phyloP scores from a whole-genome alignment of 2,113 vertebrate species.

The Mixornis gularis region DNA sequence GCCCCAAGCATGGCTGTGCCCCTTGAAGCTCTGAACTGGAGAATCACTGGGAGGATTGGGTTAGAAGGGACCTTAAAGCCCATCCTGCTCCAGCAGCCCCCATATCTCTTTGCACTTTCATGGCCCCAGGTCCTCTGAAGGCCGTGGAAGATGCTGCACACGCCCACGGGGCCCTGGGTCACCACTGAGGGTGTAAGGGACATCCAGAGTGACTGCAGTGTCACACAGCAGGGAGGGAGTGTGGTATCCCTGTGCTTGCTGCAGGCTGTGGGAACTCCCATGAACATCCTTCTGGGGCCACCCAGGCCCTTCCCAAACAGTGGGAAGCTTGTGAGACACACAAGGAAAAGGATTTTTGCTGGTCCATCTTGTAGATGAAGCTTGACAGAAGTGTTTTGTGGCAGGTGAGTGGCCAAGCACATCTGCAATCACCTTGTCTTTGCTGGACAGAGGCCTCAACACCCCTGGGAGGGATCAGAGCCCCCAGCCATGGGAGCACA shows the following conservation, averaged over 20 bases:
- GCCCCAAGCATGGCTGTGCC: rapidly evolving
- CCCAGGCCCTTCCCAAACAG: not conserved
- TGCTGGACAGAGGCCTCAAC: not conserved
- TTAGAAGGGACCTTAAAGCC: not conserved
- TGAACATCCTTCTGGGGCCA: not conserved
- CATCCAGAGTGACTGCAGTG: not conserved
- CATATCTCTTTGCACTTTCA: not conserved
- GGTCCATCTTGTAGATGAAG: not conserved
- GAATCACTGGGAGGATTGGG: not conserved
- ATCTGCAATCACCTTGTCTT: not conserved
- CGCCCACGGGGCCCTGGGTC: rapidly evolving
- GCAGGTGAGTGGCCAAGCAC: not conserved
- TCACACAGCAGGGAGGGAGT: not conserved
- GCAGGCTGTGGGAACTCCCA: not conserved
- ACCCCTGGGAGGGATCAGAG: not conserved
- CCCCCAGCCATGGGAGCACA: rapidly evolving
- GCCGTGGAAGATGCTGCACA: rapidly evolving
- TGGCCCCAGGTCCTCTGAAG: not conserved
- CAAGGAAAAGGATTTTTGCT: not conserved
- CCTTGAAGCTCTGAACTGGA: rapidly evolving
- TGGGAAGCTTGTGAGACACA: not conserved
- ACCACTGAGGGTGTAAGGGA: not conserved
- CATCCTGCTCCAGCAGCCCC: not conserved
- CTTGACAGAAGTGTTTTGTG: not conserved
- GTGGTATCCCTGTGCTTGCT: rapidly evolving